phyloP scores from a whole-genome alignment of 2,113 vertebrate genomes.

The Picathartes gymnocephalus region DNA sequence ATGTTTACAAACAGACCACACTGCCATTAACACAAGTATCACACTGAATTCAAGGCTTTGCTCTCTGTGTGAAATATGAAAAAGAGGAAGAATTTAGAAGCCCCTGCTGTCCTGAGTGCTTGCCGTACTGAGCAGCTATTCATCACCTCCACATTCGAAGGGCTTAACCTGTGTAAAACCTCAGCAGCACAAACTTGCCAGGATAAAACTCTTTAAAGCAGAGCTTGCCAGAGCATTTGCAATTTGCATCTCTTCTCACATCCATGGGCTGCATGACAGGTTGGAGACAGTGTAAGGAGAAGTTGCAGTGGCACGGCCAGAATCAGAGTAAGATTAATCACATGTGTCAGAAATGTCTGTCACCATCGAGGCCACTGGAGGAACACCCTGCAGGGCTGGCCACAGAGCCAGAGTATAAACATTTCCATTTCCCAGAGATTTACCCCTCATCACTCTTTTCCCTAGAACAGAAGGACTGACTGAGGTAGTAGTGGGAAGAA shows the following conservation, averaged over 20 bases:
- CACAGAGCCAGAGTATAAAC: background rate
- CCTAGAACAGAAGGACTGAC: background rate
- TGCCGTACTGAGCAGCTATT: background rate
- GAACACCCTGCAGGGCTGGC: background rate
- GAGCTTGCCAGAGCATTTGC: background rate
- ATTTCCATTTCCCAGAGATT: background rate
- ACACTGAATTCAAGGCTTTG: background rate
- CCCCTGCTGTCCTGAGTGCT: background rate
- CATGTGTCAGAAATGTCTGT: background rate
- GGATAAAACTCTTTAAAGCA: background rate
- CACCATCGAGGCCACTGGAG: background rate
- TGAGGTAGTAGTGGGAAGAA: background rate
- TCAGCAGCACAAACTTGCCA: background rate
- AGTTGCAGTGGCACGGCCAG: background rate
- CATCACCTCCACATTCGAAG: background rate
- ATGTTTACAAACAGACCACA: background rate
- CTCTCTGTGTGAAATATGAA: background rate
- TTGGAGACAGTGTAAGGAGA: background rate
- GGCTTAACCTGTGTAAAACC: background rate
- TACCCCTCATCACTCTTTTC: background rate
- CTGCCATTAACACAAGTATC: background rate
- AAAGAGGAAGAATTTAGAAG: conserved; percentile 45
- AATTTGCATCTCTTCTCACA: background rate
- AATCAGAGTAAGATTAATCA: background rate
- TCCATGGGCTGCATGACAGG: background rate